Evolutionary conservation across 2,113 vertebrate species (phyloP).

Genomic region (Melanerpes aurifrons): DNA sequence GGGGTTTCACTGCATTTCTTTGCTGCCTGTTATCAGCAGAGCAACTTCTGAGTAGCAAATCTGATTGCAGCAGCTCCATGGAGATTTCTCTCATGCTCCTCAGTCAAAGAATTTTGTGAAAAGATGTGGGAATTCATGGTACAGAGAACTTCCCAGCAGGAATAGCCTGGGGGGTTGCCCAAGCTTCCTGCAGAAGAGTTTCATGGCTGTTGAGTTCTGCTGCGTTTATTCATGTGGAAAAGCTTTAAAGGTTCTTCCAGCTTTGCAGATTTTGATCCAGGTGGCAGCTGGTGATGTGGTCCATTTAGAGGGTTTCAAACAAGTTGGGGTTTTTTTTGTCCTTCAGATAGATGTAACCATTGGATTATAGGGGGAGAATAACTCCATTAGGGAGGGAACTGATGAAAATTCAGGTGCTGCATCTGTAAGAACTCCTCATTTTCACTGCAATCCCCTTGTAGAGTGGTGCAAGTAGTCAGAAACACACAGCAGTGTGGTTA

Average conservation of each 20-base stretch:
- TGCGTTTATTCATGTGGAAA: background rate
- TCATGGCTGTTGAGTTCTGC: background rate
- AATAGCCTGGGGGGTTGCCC: background rate
- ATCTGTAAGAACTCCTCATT: conserved; percentile 33
- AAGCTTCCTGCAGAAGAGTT: background rate
- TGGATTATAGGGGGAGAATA: conserved; percentile 24
- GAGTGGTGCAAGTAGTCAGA: background rate
- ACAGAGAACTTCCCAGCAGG: background rate
- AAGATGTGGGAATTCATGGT: background rate
- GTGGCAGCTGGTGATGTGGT: conserved; percentile 3
- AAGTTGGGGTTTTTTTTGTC: background rate
- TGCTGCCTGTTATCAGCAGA: background rate
- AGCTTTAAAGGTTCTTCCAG: background rate
- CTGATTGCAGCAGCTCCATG: background rate
- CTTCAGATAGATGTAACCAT: conserved; percentile 17
- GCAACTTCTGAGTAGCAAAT: background rate
- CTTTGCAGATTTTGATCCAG: conserved; percentile 20
- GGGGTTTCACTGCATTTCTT: background rate
- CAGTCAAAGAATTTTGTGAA: background rate
- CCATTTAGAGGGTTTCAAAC: background rate
- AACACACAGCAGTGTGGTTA: background rate
- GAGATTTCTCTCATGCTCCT: background rate
- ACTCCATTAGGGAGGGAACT: conserved; percentile 16
- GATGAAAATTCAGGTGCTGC: conserved; percentile 48
- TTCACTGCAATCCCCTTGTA: conserved; percentile 39